Conservation (phyloP, 2,888 invertebrate genomes). For the Augochlorella aurata region DNA sequence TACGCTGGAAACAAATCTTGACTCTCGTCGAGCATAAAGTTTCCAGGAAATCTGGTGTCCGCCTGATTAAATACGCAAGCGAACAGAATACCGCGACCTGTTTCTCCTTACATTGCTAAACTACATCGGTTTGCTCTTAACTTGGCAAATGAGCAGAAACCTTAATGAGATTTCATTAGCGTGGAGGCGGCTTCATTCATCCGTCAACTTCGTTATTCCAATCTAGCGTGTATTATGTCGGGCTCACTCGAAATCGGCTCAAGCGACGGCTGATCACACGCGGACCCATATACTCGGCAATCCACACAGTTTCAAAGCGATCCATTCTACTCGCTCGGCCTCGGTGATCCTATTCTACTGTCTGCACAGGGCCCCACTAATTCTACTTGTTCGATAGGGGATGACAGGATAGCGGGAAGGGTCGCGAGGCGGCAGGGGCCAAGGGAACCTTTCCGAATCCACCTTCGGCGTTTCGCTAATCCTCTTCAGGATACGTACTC, state of each 20-base stretch:
- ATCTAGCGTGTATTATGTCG: neutral
- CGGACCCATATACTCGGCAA: slow-evolving; percentile 24
- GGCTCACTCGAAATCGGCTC: neutral
- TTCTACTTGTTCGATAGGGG: slow-evolving; percentile 16
- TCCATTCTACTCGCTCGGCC: slow-evolving; percentile 8
- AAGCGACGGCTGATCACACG: slow-evolving; percentile 1
- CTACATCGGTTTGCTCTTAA: slow-evolving; percentile 36
- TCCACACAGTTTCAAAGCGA: neutral
- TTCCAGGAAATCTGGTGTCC: neutral
- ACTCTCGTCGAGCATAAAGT: neutral
- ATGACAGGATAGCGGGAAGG: neutral
- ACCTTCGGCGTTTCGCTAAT: neutral
- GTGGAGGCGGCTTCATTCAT: slow-evolving; percentile 5
- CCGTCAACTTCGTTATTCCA: slow-evolving; percentile 14
- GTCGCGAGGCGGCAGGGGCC: neutral
- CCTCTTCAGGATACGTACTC: neutral
- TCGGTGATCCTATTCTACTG: neutral
- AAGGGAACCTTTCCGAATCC: neutral
- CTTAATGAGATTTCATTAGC: slow-evolving; percentile 23
- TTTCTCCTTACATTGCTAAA: slow-evolving; percentile 22
- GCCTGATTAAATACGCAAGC: slow-evolving; percentile 24
- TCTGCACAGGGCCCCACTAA: slow-evolving; percentile 8
- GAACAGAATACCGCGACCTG: neutral
- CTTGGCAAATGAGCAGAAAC: slow-evolving; percentile 26
- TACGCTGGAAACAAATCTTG: no score